phyloP scores from a whole-genome alignment of 2,113 vertebrate genomes.

The Pachyramphus minor region DNA sequence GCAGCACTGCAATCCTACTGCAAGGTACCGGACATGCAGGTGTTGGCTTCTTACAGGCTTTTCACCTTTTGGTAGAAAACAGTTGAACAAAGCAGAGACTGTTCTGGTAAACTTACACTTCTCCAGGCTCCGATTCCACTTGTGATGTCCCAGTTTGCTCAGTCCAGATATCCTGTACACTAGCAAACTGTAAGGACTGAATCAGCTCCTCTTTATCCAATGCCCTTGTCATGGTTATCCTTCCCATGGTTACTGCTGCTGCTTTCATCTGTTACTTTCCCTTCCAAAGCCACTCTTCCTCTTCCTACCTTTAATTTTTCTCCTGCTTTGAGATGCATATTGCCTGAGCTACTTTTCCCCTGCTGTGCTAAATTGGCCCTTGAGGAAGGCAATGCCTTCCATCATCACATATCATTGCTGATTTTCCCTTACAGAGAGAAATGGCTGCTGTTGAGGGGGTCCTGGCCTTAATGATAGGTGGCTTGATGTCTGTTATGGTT shows the following conservation, averaged over 20 bases:
- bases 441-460: conserved; percentile 20
- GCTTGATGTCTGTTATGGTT: conserved; percentile 30
- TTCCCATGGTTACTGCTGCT: not conserved
- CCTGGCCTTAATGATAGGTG: conserved; percentile 1
- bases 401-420: conserved; percentile 26
- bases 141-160: not conserved
- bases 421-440: conserved; percentile 51
- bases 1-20: not conserved
- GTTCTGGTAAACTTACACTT: not conserved
- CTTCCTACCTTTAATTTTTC: conserved; percentile 32
- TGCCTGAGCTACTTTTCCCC: conserved; percentile 39
- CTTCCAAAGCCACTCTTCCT: not conserved
- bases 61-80: not conserved
- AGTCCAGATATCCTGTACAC: not conserved
- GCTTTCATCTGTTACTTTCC: not conserved
- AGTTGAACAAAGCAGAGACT: not conserved
- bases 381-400: conserved; percentile 57
- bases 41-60: not conserved
- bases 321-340: conserved; percentile 63
- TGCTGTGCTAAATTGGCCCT: conserved; percentile 71
- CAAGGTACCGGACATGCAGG: not conserved
- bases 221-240: not conserved
- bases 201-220: not conserved
- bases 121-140: not conserved
- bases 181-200: not conserved